Evolutionary conservation across 23 tunicate species (phyloP).

Genomic region (Clavelina lepadiformis): DNA sequence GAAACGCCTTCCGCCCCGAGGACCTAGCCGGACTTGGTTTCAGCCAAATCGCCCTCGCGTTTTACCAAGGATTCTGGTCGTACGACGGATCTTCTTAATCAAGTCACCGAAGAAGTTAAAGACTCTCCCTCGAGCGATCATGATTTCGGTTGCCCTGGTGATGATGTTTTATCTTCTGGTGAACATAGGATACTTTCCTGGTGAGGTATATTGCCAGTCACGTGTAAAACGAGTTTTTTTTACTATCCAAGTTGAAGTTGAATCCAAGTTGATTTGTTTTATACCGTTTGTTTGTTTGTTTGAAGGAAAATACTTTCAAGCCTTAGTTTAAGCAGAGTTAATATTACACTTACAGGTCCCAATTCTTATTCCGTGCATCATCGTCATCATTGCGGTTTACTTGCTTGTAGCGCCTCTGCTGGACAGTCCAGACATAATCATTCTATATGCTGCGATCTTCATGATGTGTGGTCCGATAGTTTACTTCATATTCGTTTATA

Average conservation of each 20-base stretch:
- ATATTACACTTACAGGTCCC: conserved; percentile 91
- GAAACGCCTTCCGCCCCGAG: conserved; percentile 37
- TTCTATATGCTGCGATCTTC: conserved; percentile 44
- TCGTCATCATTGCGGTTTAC: conserved; percentile 42
- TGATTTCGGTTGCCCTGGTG: conserved; percentile 58
- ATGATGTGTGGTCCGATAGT: conserved; percentile 44
- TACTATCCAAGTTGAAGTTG: too few relatives aligned
- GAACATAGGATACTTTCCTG: conserved; percentile 65
- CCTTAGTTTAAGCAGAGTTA: too few relatives aligned
- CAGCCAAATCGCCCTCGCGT: conserved; percentile 56
- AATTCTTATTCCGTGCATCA: conserved; percentile 38
- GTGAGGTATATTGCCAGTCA: too few relatives aligned
- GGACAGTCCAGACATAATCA: conserved; percentile 50
- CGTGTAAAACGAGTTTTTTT: too few relatives aligned
- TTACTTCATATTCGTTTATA: conserved; percentile 48
- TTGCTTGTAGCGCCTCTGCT: conserved; percentile 60
- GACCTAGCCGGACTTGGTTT: conserved; percentile 41
- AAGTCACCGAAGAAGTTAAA: conserved; percentile 64
- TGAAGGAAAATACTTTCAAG: too few relatives aligned
- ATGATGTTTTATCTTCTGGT: conserved; percentile 58
- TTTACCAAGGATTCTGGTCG: conserved; percentile 73
- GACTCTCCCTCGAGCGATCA: conserved; percentile 54
- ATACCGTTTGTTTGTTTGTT: too few relatives aligned
- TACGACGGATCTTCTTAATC: conserved; percentile 60
- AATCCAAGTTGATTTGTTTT: too few relatives aligned